These are phyloP conservation scores for Sisyra nigra DNA, from an alignment of 2,888 invertebrate species.

Conservation along the genomic window DNA sequence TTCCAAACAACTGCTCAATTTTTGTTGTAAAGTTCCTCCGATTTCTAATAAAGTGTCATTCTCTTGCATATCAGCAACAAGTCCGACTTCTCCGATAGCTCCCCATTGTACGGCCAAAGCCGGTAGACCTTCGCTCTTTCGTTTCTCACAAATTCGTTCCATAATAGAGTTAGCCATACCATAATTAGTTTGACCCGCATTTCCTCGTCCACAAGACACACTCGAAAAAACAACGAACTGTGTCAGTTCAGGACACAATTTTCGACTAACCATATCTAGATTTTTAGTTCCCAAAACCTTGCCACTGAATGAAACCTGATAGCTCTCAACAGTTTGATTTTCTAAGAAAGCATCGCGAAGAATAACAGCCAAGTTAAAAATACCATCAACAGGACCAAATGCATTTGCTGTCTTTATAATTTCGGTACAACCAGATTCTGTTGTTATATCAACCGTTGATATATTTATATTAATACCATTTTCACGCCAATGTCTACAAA, in stretches of 20 bases:
- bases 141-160: conserved; percentile 72
- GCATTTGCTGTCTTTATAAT: conserved; percentile 43
- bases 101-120: conserved; percentile 86
- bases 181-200: conserved; percentile 82
- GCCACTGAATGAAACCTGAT: conserved; percentile 49
- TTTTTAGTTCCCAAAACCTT: conserved; percentile 66
- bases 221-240: conserved; percentile 87
- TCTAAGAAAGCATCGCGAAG: conserved; percentile 59
- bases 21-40: conserved; percentile 40
- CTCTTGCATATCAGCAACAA: conserved; percentile 32
- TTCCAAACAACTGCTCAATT: conserved; percentile 37
- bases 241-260: conserved; percentile 36
- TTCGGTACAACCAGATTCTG: conserved; percentile 42
- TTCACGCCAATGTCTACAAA: conserved; percentile 39
- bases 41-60: conserved; percentile 19
- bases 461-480: conserved; percentile 48
- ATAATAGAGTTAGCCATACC: conserved; percentile 81
- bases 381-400: conserved; percentile 59
- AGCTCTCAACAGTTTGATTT: conserved; percentile 57
- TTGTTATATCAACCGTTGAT: conserved; percentile 50
- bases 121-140: conserved; percentile 51
- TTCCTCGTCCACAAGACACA: conserved; percentile 81
- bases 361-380: conserved; percentile 81
- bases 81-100: conserved; percentile 56
- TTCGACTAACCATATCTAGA: conserved; percentile 50